A percentile compares a stretch with the other conserved stretches of the same genome.
Conservation (phyloP, 2,797 vertebrate genomes). For the Crax fasciolata region DNA sequence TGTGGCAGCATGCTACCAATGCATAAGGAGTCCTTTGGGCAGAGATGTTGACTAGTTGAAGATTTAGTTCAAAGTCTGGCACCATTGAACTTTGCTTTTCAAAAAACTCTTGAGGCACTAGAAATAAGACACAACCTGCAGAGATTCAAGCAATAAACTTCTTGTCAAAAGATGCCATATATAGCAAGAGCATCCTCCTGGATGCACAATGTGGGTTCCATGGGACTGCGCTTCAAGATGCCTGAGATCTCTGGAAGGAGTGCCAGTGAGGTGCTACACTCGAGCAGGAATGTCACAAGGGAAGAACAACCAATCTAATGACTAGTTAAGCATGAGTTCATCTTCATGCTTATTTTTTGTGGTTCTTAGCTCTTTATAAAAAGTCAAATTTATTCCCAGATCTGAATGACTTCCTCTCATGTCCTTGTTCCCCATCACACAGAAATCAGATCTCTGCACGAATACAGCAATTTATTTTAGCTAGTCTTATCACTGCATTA, state of each 20-base stretch:
- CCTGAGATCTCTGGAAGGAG: background rate
- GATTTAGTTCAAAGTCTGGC: background rate
- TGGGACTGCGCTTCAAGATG: background rate
- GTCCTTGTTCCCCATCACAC: background rate
- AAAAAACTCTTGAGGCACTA: background rate
- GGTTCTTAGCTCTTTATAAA: background rate
- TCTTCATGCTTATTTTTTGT: background rate
- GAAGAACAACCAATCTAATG: background rate
- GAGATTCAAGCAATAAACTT: background rate
- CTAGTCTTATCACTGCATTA: background rate
- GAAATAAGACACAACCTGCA: background rate
- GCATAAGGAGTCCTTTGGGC: background rate
- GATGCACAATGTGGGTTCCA: background rate
- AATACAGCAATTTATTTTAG: background rate
- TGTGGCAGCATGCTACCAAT: background rate
- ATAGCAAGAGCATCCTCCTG: background rate
- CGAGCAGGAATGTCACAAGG: background rate
- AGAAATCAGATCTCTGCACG: background rate
- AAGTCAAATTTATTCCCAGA: background rate
- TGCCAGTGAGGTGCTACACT: background rate
- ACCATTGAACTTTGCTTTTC: background rate
- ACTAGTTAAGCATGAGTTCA: background rate
- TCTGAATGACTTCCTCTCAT: background rate
- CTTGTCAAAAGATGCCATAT: background rate
- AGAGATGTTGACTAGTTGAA: slow-evolving; percentile 13